These are phyloP conservation scores for Callosobruchus maculatus DNA, from an alignment of 2,888 invertebrate genomes.

Conservation along the genomic window DNA sequence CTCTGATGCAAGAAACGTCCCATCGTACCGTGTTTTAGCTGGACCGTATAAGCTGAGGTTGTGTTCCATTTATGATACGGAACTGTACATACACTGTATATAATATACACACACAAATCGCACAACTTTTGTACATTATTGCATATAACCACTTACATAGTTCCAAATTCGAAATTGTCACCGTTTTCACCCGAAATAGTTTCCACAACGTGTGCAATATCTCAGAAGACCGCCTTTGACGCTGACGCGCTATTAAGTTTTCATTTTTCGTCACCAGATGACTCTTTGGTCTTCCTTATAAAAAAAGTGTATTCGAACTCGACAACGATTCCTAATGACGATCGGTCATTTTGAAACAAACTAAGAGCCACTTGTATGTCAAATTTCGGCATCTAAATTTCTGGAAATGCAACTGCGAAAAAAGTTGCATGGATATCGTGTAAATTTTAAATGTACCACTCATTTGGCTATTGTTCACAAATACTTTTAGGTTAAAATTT, in stretches of 20 bases:
- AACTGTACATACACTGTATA: conserved; percentile 34
- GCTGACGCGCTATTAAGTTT: conserved; percentile 44
- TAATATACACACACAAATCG: conserved; percentile 33
- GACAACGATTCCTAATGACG: conserved; percentile 45
- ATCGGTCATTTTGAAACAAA: conserved; percentile 23
- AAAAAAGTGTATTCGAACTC: conserved; percentile 32
- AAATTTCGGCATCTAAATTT: conserved; percentile 49
- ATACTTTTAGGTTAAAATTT: conserved; percentile 47
- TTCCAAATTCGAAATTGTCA: conserved; percentile 31
- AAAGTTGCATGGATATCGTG: conserved; percentile 44
- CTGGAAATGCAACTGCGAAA: conserved; percentile 44
- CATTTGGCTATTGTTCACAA: conserved; percentile 48
- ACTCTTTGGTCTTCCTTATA: conserved; percentile 48
- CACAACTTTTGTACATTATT: conserved; percentile 32
- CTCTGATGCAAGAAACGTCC: no score
- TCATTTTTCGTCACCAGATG: conserved; percentile 48
- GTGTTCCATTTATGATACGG: conserved; percentile 6
- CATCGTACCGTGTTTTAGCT: no score
- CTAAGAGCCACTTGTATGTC: conserved; percentile 39
- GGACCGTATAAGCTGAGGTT: not conserved
- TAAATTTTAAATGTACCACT: conserved; percentile 46
- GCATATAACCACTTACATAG: conserved; percentile 23
- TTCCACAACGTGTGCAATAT: conserved; percentile 39
- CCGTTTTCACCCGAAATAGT: conserved; percentile 28
- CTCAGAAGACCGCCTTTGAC: conserved; percentile 16